These are phyloP conservation scores for Diaperis boleti DNA, from an alignment of 2,888 invertebrate species.

Conservation along the genomic window DNA sequence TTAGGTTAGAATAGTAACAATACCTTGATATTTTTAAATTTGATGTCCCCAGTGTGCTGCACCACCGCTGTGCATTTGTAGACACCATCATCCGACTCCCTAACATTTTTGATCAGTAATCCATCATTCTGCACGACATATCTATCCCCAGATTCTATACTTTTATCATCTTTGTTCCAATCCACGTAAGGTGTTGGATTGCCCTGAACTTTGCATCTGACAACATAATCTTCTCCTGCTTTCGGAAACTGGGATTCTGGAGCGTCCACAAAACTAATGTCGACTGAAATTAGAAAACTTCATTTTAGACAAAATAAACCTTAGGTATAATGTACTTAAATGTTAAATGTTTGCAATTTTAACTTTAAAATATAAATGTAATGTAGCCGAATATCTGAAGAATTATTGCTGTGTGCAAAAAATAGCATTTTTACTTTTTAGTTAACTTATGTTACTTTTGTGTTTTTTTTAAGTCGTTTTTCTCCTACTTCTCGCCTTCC, in stretches of 20 bases:
- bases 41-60: conserved; percentile 82
- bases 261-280: conserved; percentile 87
- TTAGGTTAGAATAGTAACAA: no score
- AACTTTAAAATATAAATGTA: no score
- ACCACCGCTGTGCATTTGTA: conserved; percentile 92
- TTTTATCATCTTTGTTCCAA: conserved; percentile 84
- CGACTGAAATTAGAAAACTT: conserved; percentile 71
- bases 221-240: conserved; percentile 79
- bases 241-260: conserved; percentile 86
- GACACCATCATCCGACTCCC: conserved; percentile 86
- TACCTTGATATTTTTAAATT: conserved; percentile 82
- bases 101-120: conserved; percentile 80
- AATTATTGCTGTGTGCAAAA: no score
- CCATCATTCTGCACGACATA: conserved; percentile 83
- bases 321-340: no score
- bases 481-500: no score
- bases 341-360: no score
- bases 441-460: no score
- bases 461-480: no score
- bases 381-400: no score
- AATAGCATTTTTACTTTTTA: no score
- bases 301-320: not conserved
- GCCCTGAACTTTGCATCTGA: conserved; percentile 87
- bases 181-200: conserved; percentile 87
- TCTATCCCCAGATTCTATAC: conserved; percentile 75